Evolutionary conservation across 1,140 invertebrate species (phyloP).

Genomic region (Drosophila pachea): DNA sequence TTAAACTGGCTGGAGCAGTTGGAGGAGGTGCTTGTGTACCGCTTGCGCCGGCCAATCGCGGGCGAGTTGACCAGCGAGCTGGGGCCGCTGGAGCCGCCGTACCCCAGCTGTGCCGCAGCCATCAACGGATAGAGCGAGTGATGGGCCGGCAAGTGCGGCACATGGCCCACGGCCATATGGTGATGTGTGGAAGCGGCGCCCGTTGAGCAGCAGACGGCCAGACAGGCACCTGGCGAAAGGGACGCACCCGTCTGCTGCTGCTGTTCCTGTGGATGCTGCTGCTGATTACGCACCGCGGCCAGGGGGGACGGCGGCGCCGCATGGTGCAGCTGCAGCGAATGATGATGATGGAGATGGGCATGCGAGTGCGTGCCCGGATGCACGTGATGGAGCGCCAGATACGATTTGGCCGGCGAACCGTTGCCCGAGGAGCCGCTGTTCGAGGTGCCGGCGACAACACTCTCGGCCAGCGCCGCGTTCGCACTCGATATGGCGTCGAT

Average conservation of each 20-base stretch:
- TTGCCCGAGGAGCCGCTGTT: slow-evolving; percentile 60
- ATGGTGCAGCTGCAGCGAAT: slow-evolving; percentile 56
- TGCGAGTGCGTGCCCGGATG: slow-evolving; percentile 50
- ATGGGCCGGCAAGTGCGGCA: slow-evolving; percentile 48
- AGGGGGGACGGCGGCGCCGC: slow-evolving; percentile 61
- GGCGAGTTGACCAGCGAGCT: slow-evolving; percentile 76
- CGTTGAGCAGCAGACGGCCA: slow-evolving; percentile 56
- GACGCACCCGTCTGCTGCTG: slow-evolving; percentile 18
- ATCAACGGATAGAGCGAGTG: slow-evolving; percentile 68
- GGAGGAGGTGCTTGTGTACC: slow-evolving; percentile 76
- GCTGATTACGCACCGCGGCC: slow-evolving; percentile 56
- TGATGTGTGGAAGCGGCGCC: slow-evolving; percentile 37
- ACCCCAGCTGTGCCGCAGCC: slow-evolving; percentile 58
- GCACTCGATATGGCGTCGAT: neutral
- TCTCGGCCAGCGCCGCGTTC: neutral
- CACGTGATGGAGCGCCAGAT: slow-evolving; percentile 50
- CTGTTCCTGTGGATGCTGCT: slow-evolving; percentile 21
- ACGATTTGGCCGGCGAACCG: slow-evolving; percentile 55
- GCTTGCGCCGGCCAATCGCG: slow-evolving; percentile 70
- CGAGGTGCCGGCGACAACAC: slow-evolving; percentile 36
- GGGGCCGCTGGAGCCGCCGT: slow-evolving; percentile 65
- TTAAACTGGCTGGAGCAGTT: slow-evolving; percentile 80
- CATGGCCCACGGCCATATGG: slow-evolving; percentile 41
- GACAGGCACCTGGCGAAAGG: slow-evolving; percentile 22
- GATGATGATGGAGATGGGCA: slow-evolving; percentile 55